Base-by-base conservation (phyloP, 2,888 invertebrate species). In the Heliconius sara region DNA sequence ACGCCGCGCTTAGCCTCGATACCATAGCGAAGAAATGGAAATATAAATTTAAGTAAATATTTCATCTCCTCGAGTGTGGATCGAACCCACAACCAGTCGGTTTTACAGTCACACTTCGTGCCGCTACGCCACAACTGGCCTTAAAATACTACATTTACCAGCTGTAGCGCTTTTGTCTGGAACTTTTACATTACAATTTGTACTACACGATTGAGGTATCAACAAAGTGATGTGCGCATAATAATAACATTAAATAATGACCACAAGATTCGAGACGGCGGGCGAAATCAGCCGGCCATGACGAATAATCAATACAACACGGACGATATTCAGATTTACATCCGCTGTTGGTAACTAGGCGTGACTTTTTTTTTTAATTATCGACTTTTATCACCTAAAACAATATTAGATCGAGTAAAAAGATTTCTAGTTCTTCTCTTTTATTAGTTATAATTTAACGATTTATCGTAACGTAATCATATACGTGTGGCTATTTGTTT, bases 251-350 rank as follows among this genome's bases (percentile, higher is more conserved):
- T 82, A 79, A 82, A 83, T 79, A 80, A 82, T 82, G 78, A 79
- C 79, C 80, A 78, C 74, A 78, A 78, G 73, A 81, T 79, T 76
- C 60, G 81, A 79, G 76, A 68, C 79, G 76, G 73, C 78, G 70
- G 70, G 78, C 81, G 82, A 72, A 77, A 79, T 81, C 81, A 79
- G 67, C 77, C 78, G 76, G 81, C 83, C 84, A 79, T 84, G 79
- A 81, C 82, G 82, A 83, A 83, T 84, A 83, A 83, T 84, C 82
- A 80, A 84, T 84, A 84, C 82, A 82, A 80, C 82, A 81, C 81
- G 79, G 52, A 77, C 83, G 79, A 77, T 83, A 82, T 83, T 80
- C 82, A 82, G 81, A 84, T 85, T 83, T 81, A 84, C 81, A 84
- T 84, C 81, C 78, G 79, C 80, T 79, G 82, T 80, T 80, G 79